Evolutionary conservation across 2,797 vertebrate genomes (phyloP).

Genomic region (Poecilia gillii): DNA sequence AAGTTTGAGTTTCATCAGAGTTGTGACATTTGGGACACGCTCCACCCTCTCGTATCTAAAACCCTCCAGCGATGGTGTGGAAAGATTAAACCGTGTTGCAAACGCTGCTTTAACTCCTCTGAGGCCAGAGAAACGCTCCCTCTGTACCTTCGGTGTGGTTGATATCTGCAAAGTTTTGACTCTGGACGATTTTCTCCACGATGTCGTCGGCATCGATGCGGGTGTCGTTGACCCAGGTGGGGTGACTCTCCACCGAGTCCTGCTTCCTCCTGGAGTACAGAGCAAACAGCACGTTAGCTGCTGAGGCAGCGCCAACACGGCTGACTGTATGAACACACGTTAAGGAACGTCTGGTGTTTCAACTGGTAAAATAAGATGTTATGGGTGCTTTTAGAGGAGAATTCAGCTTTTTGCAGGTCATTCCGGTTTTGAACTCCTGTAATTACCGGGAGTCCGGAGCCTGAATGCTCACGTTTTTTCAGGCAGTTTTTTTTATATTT

Average conservation of each 20-base stretch:
- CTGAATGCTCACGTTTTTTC: too few species aligned
- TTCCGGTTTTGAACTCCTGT: too few species aligned
- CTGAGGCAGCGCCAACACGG: neutral
- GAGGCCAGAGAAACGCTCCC: neutral
- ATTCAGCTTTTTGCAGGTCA: neutral
- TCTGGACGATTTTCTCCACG: slow-evolving; percentile 97
- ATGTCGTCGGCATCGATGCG: slow-evolving; percentile 95
- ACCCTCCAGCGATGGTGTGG: neutral
- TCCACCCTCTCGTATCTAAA: neutral
- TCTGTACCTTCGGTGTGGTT: slow-evolving; percentile 91
- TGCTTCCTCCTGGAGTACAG: slow-evolving; percentile 88
- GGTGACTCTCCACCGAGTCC: slow-evolving; percentile 91
- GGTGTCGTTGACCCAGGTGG: slow-evolving; percentile 93
- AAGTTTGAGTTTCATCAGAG: neutral
- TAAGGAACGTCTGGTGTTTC: neutral
- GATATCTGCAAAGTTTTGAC: slow-evolving; percentile 95
- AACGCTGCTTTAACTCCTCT: neutral
- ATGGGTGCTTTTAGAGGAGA: neutral
- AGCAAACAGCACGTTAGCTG: neutral
- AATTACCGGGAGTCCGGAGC: too few species aligned
- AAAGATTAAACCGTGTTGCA: neutral
- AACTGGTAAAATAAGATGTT: neutral
- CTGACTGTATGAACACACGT: neutral
- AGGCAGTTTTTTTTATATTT: too few species aligned
- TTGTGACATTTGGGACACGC: neutral